These are phyloP conservation scores for Sebastes elongatus DNA, from an alignment of 2,797 vertebrate species.

Conservation along the genomic window DNA sequence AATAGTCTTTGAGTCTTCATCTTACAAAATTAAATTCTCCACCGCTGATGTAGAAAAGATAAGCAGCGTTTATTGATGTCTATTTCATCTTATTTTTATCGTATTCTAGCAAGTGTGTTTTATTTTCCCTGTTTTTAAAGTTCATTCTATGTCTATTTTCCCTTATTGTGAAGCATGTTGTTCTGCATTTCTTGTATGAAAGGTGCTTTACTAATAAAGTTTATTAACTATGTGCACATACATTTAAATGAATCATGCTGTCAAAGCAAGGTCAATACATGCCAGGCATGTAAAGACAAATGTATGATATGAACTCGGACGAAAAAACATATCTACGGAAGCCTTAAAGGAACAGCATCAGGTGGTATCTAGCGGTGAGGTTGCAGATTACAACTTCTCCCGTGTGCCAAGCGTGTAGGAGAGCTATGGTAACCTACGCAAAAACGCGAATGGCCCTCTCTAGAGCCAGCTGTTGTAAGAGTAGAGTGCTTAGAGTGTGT, in stretches of 20 bases:
- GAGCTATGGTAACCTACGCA: no score
- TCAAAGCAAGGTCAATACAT: neutral
- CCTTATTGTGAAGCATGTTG: neutral
- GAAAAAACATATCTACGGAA: no score
- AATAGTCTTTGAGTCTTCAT: neutral
- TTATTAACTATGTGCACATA: neutral
- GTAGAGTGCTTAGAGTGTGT: no score
- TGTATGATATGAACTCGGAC: no score
- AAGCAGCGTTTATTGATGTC: neutral
- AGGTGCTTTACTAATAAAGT: neutral
- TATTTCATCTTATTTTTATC: neutral
- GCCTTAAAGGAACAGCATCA: no score
- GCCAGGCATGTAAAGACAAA: neutral
- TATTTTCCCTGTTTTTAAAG: neutral
- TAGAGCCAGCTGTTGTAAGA: no score
- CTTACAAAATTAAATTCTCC: neutral
- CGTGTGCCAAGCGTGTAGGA: no score
- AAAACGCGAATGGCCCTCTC: no score
- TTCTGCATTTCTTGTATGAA: neutral
- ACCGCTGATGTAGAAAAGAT: no score
- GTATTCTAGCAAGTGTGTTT: neutral
- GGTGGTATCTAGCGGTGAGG: rapidly evolving
- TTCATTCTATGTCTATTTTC: neutral
- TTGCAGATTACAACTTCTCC: no score
- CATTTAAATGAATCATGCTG: neutral